Evolutionary conservation across 2,113 vertebrate genomes (phyloP).

Genomic region (Nestor notabilis): DNA sequence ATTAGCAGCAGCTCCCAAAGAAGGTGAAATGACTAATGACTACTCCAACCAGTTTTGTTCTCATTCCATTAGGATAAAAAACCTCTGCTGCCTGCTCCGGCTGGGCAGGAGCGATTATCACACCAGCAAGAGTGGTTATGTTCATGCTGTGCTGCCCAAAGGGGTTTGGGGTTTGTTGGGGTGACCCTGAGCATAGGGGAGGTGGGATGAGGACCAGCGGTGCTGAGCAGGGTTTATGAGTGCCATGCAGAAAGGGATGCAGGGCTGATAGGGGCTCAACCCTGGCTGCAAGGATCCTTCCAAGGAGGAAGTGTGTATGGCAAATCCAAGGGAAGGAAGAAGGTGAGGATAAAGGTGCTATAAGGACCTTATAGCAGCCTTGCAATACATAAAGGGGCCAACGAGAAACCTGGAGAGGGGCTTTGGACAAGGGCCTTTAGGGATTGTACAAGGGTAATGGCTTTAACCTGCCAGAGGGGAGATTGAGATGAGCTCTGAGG

Average conservation of each 20-base stretch:
- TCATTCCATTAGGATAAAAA: conserved; percentile 5
- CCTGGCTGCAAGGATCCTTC: no score
- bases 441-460: no score
- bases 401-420: no score
- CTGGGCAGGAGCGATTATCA: background rate
- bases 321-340: background rate
- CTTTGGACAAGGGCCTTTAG: no score
- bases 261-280: background rate
- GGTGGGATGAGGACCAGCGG: fast-evolving
- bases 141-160: background rate
- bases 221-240: fast-evolving
- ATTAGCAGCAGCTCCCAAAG: background rate
- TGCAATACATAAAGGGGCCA: no score
- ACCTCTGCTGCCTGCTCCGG: background rate
- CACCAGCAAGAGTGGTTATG: background rate
- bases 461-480: no score
- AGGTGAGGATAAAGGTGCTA: background rate
- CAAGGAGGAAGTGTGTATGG: fast-evolving
- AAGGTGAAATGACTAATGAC: conserved; percentile 24
- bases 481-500: no score
- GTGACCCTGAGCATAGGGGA: background rate
- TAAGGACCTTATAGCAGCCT: no score
- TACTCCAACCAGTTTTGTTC: background rate
- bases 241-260: background rate
- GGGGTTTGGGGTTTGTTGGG: fast-evolving